These are phyloP conservation scores for Acrocephalus kingi DNA, from an alignment of 2,113 vertebrate species.

Conservation along the genomic window DNA sequence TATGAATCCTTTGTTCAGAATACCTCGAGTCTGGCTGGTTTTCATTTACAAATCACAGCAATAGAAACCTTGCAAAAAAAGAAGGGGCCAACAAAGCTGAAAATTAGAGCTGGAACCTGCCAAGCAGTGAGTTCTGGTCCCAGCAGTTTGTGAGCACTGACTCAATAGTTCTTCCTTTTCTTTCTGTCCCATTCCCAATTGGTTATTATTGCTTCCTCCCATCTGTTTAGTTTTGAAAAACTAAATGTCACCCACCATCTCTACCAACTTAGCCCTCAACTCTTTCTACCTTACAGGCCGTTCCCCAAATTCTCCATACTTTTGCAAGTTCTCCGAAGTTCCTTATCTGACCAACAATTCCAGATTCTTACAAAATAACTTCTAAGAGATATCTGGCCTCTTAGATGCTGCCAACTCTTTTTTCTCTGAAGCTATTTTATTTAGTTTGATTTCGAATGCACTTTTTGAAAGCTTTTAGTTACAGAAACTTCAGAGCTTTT, in stretches of 20 bases:
- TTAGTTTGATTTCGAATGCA: background rate
- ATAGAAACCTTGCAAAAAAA: background rate
- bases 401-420: background rate
- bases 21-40: background rate
- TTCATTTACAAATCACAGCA: background rate
- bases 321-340: background rate
- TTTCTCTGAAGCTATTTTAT: conserved; percentile 24
- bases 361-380: conserved; percentile 10
- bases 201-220: background rate
- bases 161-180: background rate
- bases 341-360: background rate
- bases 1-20: background rate
- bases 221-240: background rate
- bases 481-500: conserved; percentile 24
- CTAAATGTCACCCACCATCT: background rate
- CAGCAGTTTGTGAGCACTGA: background rate
- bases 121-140: background rate
- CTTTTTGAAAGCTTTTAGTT: conserved; percentile 27
- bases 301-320: background rate
- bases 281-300: background rate
- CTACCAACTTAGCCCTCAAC: background rate
- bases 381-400: background rate
- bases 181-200: background rate
- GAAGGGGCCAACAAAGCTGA: background rate
- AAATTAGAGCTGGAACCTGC: background rate